Base-by-base conservation (phyloP, 2,113 vertebrate genomes). In the Patagioenas fasciata region DNA sequence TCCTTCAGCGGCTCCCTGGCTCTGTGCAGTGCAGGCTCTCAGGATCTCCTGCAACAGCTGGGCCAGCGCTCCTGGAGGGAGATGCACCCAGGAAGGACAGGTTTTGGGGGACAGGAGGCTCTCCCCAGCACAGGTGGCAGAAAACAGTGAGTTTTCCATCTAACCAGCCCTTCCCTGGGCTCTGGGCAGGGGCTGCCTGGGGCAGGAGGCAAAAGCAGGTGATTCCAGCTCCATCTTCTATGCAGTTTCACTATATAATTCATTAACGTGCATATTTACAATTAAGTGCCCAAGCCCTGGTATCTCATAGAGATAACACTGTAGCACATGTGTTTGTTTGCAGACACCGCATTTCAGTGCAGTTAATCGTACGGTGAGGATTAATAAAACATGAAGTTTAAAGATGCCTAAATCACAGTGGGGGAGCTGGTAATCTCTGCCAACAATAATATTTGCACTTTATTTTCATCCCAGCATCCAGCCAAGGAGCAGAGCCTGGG, bases 301-400 rank as follows among this genome's bases (percentile, higher is more conserved):
- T 25, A 24, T 40, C 73, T 69, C n/a, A 2, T 9, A 16, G 38
- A 48, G 54, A 34, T 40, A 61, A 54, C 15, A 1, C 70, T 7
- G 56, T 9, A 65, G 50, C 19, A 1, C 62, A 23, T 31, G 71
- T 40, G 86, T 87, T 77, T 94, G 91, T 97, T 93, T 94, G 93
- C 89, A 95, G 93, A 91, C 95, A 73, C 12, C 53, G 6, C 60
- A 13, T 88, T 47, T 80, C 23, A 3, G 62, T 38, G 85, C 29
- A 0, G 13, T 51, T 89, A 73, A 88, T 82, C 60, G 19, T 61
- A 66, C 3, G 6, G 89, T 2, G 31, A 70, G 72, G 67, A 95
- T 94, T 94, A 96, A 94, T 93, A 91, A 96, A 96, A 91, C 91
- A 90, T 88, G 85, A 88, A 73, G 70, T 77, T 77, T 88, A 89